These are phyloP conservation scores for Bradypodion pumilum DNA, from an alignment of 2,797 vertebrate species.

Conservation along the genomic window DNA sequence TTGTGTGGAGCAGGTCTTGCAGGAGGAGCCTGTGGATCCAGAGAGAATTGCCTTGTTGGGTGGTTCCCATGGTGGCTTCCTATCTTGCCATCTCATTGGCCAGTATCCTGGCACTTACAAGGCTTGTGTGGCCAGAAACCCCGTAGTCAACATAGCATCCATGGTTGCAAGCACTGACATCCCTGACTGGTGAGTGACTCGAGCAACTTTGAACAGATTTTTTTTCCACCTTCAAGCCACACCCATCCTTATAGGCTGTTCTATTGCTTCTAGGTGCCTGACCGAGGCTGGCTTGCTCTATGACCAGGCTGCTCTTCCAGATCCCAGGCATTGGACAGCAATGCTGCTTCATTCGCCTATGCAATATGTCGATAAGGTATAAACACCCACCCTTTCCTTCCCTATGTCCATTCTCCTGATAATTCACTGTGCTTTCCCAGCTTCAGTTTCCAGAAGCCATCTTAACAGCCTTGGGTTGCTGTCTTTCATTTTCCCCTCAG, in stretches of 20 bases:
- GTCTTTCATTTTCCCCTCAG: conserved; percentile 62
- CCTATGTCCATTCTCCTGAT: background rate
- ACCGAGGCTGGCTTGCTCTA: conserved; percentile 85
- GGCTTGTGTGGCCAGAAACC: conserved; percentile 89
- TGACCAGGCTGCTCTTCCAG: conserved; percentile 73
- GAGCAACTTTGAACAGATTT: background rate
- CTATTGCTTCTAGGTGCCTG: conserved; percentile 83
- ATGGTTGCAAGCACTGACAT: conserved; percentile 93
- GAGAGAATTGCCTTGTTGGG: conserved; percentile 84
- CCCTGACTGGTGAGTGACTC: conserved; percentile 87
- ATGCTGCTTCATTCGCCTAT: conserved; percentile 93
- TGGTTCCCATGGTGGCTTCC: conserved; percentile 94
- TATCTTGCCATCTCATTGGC: conserved; percentile 93
- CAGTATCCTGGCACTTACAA: conserved; percentile 91
- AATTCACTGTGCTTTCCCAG: background rate
- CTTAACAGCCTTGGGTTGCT: background rate
- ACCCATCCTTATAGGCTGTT: background rate
- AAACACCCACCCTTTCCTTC: fast-evolving
- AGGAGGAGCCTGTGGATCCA: conserved; percentile 75
- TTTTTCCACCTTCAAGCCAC: background rate
- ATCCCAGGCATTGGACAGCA: conserved; percentile 79
- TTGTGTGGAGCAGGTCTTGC: conserved; percentile 86
- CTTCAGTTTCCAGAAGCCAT: fast-evolving
- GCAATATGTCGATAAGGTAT: conserved; percentile 80
- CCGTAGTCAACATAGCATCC: conserved; percentile 90